Evolutionary conservation across 35 echinoderm and acorn worm species (phyloP).

Genomic region (Lytechinus variegatus): DNA sequence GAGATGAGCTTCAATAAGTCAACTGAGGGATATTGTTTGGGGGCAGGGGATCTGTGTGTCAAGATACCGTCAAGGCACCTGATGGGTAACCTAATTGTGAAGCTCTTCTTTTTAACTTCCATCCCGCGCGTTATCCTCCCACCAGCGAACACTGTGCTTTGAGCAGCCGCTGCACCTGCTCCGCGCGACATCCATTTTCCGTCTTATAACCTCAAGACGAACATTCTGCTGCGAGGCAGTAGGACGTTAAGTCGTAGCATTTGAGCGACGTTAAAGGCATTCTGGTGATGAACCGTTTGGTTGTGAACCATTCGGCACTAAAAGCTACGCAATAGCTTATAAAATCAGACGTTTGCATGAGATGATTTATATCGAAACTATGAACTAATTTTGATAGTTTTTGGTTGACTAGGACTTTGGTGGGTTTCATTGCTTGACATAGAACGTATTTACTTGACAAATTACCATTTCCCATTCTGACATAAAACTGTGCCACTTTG

Average conservation of each 20-base stretch:
- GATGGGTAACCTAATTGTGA: not conserved
- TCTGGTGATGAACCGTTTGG: not conserved
- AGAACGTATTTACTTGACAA: too few relatives aligned
- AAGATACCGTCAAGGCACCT: not conserved
- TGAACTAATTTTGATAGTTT: too few relatives aligned
- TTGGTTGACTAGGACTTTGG: too few relatives aligned
- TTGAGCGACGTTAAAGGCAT: too few relatives aligned
- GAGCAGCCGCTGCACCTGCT: slow-evolving; percentile 4
- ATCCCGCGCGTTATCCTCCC: not conserved
- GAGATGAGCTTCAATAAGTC: not conserved
- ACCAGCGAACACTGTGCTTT: not conserved
- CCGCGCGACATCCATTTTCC: not conserved
- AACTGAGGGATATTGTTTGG: not conserved
- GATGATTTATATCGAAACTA: too few relatives aligned
- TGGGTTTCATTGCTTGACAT: too few relatives aligned
- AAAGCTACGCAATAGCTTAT: not conserved
- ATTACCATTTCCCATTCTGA: too few relatives aligned
- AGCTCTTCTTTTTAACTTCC: not conserved
- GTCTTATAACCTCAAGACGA: not conserved
- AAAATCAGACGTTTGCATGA: too few relatives aligned
- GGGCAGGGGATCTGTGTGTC: not conserved
- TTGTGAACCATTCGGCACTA: not conserved
- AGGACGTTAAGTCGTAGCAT: too few relatives aligned
- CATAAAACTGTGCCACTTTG: too few relatives aligned
- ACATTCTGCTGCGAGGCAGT: too few relatives aligned